Evolutionary conservation across 2,797 vertebrate genomes (phyloP).

Genomic region (Esox masquinongy): DNA sequence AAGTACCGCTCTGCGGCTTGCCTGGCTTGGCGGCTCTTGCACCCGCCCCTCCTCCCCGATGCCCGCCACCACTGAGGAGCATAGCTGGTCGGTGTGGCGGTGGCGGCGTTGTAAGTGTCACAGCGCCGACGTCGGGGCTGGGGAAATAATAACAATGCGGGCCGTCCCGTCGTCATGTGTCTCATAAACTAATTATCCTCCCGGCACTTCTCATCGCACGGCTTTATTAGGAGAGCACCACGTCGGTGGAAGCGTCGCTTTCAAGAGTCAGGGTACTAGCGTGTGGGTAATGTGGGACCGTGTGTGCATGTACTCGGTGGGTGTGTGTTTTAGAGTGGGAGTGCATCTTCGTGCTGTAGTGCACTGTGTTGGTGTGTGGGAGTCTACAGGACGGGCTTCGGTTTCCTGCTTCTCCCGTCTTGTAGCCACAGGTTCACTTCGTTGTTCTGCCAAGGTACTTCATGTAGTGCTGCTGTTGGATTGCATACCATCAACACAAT

Average conservation of each 20-base stretch:
- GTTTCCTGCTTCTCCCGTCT: not conserved
- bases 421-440: constrained; percentile 25
- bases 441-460: constrained; percentile 16
- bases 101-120: constrained; percentile 74
- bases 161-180: constrained; percentile 88
- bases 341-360: constrained; percentile 22
- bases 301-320: constrained; percentile 48
- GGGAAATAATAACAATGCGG: constrained; percentile 91
- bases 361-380: constrained; percentile 43
- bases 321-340: constrained; percentile 33
- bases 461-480: constrained; percentile 24
- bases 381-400: constrained; percentile 24
- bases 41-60: constrained; percentile 16
- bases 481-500: constrained; percentile 24
- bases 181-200: constrained; percentile 91
- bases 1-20: constrained; percentile 83
- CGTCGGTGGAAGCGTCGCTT: constrained; percentile 56
- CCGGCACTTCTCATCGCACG: constrained; percentile 77
- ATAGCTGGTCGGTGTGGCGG: constrained; percentile 47
- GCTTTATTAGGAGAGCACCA: constrained; percentile 78
- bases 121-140: constrained; percentile 72
- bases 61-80: constrained; percentile 67
- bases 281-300: constrained; percentile 39
- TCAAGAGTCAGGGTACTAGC: constrained; percentile 2
- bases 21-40: constrained; percentile 53